Base-by-base conservation (phyloP, 2,113 vertebrate species). In the Cyanistes caeruleus region DNA sequence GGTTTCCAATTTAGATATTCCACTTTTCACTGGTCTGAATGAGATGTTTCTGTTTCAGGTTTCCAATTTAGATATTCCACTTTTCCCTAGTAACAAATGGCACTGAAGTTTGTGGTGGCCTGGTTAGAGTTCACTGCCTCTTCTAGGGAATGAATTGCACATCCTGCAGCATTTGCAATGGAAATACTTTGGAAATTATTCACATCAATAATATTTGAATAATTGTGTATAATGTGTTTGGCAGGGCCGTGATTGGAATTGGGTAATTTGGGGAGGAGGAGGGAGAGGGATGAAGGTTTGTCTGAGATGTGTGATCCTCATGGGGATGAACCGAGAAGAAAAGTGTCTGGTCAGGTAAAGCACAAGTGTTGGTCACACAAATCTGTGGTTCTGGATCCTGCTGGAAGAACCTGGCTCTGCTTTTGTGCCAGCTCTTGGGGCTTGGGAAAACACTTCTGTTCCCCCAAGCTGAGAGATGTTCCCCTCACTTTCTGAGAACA, bases 131-230 rank as follows among this genome's bases (percentile, higher is more conserved):
- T 94, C 59, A 6, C 25, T 84, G 64, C 35, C 53, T 74, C 19
- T 55, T 39, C 64, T 19, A 1, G 43, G 64, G 39, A 51, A 30
- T 0, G 31, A 52, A 19, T 14, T 86, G 13, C 33, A 35, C 30
- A 44, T 43, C 46, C 75, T 80, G 72, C 43, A 58, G 39, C 59
- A 70, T 87, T 87, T 75, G 48, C 73, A 87, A 37, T 41, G 64
- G 89, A 89, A 90, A 94, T 72, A 2, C 17, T 63, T 44, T 37
- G 44, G 68, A 81, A 93, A 64, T 91, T 49, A 92, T 68, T 93
- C 52, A 64, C 28, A 19, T 11, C 59, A 84, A 27, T 80, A 49
- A 67, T 46, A 80, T 27, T 22, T 75, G 89, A 74, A 74, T 92
- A 84, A 51, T 49, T 75, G 65, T 84, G 49, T n/a, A 5, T 60